phyloP scores from a whole-genome alignment of 2,888 invertebrate species.

The Pteria penguin region DNA sequence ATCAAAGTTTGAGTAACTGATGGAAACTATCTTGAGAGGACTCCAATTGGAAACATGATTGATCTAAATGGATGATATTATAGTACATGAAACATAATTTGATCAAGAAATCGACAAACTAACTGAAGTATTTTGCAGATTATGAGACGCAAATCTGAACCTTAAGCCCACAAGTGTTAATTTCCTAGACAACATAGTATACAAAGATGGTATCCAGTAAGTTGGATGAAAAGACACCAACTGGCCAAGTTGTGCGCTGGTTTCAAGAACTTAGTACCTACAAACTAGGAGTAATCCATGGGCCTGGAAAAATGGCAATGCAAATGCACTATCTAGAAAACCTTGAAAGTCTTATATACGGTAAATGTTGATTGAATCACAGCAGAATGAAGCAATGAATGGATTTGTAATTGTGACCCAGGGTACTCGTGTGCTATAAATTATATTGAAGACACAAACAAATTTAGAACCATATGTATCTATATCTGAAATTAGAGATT shows the following conservation, averaged over 20 bases:
- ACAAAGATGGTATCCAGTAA: slow-evolving; percentile 8
- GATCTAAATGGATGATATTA: slow-evolving; percentile 52
- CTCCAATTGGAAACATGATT: slow-evolving; percentile 35
- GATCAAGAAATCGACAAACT: slow-evolving; percentile 30
- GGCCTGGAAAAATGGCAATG: slow-evolving; percentile 38
- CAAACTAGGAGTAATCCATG: slow-evolving; percentile 30
- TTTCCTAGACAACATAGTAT: not conserved
- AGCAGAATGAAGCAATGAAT: not conserved
- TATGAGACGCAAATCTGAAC: slow-evolving; percentile 43
- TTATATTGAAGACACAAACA: too few relatives aligned
- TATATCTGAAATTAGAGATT: not conserved
- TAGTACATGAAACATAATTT: slow-evolving; percentile 38
- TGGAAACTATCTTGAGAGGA: slow-evolving; percentile 43
- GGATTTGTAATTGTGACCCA: not conserved
- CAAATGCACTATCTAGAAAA: slow-evolving; percentile 30
- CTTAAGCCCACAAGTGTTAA: slow-evolving; percentile 48
- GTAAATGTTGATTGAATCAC: not conserved
- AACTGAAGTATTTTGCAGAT: slow-evolving; percentile 34
- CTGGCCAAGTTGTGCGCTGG: slow-evolving; percentile 38
- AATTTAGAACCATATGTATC: too few relatives aligned
- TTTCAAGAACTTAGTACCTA: slow-evolving; percentile 31
- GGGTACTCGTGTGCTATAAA: too few relatives aligned
- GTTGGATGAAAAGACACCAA: slow-evolving; percentile 37
- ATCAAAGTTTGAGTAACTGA: slow-evolving; percentile 52
- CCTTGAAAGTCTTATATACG: slow-evolving; percentile 9